Evolutionary conservation across 2,888 invertebrate genomes (phyloP), one percentile per base, ranked within the genome.

Genomic region (Napeogenes sylphis): DNA sequence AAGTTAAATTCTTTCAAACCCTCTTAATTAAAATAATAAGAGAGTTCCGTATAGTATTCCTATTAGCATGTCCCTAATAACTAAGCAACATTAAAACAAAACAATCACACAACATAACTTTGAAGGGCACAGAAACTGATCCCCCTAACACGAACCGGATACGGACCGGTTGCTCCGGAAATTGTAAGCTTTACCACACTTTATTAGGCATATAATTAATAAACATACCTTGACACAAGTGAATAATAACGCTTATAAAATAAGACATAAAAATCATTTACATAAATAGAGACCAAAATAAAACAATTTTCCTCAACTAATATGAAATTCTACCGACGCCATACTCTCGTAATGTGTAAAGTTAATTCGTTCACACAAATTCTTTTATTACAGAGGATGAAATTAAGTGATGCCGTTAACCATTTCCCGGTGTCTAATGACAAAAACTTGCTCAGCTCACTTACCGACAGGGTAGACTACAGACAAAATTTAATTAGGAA

Each of bases 111-210:
- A 21, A 21, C 21, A 21, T 21, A 21, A 21, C 10, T 56, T 58
- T 55, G 55, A 47, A 58, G 55, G 64, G 59, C 56, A 59, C 65
- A 64, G 66, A 68, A 57, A 65, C 58, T 60, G 66, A 67, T 64
- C 60, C 62, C 64, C 64, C 61, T 61, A 64, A 60, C 64, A 67
- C 62, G 61, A 60, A 67, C 72, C 78, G 81, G 81, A 81, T 80
- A 73, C 54, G 56, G 70, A 78, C 80, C 77, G 80, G 81, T 80
- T 74, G 64, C 62, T 63, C 60, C 75, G 79, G 81, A 81, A 77
- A 10, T 42, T 12, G 42, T 42, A 42, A 42, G 42, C 42, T 42
- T 42, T 55, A 55, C 58, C 46, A 38, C 14, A 4, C 35, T 35
- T 42, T 54, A 42, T 42, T 42, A 42, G 42, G 12, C 42, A 12